Evolutionary conservation across 2,888 invertebrate genomes (phyloP), one percentile per base, ranked within the genome.

Genomic region (Cybosia mesomella): DNA sequence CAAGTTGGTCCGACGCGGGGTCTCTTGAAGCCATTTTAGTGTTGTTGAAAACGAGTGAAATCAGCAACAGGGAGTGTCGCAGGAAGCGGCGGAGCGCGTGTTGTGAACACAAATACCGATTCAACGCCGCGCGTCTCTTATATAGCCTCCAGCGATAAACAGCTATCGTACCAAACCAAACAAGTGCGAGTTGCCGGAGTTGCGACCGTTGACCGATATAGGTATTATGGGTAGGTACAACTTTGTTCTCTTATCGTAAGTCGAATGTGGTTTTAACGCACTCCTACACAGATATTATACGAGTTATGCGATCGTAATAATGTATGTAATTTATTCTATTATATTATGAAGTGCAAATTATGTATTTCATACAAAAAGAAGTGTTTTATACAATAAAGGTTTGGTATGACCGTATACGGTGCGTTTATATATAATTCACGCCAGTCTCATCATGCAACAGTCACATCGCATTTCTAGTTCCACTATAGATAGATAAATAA

Each of bases 1-100:
- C 92, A 66, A 97, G 93, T 88, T 97, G 97, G 78, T 97, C 96
- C 54, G 96, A 81, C 32, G 97, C 95, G 62, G 96, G 95, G 79
- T 96, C 96, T 76, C 97, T 95, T 73, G 92, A 91, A 77, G 95
- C 85, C 89, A 89, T 89, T 79, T 84, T 83, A 69, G 66, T 70
- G 60, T n/a, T 64, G 65, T 61, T 28, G 53, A 58, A 70, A 65
- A 64, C 70, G 75, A 71, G 59, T 62, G 64, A 64, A 66, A 58
- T 34, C 22, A 49, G 22, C 32, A 49, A 49, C 28, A 18, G 18
- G 15, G n/a, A 34, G 53, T 28, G 22, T 54, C 15, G 21, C 54
- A 34, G 34, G 21, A 54, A 63, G 53, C 54, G 21, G 4, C 54
- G 22, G 83, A 83, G 83, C 88, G 87, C 89, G 88, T 84, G 85